Conservation (phyloP, 2,797 vertebrate species). For the Bradypodion ventrale region DNA sequence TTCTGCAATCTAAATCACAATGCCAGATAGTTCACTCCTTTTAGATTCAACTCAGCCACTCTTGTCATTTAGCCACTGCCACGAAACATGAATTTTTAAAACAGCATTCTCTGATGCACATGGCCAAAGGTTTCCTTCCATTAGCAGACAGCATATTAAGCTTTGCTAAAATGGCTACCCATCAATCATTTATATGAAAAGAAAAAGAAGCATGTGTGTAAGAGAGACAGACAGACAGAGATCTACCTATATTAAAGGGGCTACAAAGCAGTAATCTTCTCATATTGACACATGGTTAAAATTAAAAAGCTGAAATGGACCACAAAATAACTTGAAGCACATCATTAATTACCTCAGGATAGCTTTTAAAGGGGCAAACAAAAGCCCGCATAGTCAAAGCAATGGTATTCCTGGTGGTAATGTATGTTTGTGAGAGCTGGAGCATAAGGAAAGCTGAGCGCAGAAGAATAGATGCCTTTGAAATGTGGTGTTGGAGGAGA, state of each 20-base stretch:
- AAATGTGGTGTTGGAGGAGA: too few species aligned
- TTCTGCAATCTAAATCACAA: too few species aligned
- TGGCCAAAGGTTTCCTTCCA: slow-evolving; percentile 63
- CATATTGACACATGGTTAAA: slow-evolving; percentile 75
- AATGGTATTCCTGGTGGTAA: too few species aligned
- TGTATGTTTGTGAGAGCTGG: too few species aligned
- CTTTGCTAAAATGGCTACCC: slow-evolving; percentile 65
- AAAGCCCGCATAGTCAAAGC: too few species aligned
- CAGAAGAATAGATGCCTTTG: too few species aligned
- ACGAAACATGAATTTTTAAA: slow-evolving; percentile 26
- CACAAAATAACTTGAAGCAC: slow-evolving; percentile 55
- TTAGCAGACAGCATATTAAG: slow-evolving; percentile 70
- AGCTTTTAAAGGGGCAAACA: slow-evolving; percentile 46
- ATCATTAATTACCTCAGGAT: slow-evolving; percentile 40
- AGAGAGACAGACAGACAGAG: too few species aligned
- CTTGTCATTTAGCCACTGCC: background rate
- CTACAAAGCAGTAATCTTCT: slow-evolving; percentile 75
- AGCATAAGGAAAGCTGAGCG: too few species aligned
- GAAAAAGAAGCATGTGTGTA: slow-evolving; percentile 41
- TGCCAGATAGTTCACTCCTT: background rate
- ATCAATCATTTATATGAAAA: slow-evolving; percentile 79
- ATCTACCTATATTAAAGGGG: slow-evolving; percentile 62
- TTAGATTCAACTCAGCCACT: background rate
- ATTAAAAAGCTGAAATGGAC: slow-evolving; percentile 73
- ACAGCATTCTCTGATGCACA: slow-evolving; percentile 43